Percentiles rank a stretch among this genome's conserved stretches.
phyloP scores from a whole-genome alignment of 2,888 invertebrate genomes.

The Odontocerum albicorne region DNA sequence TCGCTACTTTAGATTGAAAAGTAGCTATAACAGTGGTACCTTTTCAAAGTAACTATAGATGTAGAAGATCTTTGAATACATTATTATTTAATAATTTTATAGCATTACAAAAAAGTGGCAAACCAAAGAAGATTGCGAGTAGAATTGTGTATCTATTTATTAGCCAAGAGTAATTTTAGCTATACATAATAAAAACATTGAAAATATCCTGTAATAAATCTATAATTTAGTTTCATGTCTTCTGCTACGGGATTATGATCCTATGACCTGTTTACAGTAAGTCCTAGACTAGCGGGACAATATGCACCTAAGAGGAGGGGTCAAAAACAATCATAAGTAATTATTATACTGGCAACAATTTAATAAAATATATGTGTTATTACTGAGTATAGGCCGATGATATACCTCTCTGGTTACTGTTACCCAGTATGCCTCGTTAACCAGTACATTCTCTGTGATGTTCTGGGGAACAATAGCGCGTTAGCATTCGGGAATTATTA shows the following conservation, averaged over 20 bases:
- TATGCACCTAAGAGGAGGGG: conserved; percentile 62
- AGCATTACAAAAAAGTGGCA: no score
- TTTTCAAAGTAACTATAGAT: no score
- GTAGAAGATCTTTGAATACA: no score
- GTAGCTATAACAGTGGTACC: no score
- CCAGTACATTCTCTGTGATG: conserved; percentile 93
- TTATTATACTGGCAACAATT: conserved; percentile 42
- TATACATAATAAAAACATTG: no score
- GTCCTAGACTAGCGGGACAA: conserved; percentile 49
- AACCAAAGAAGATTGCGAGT: no score
- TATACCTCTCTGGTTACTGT: conserved; percentile 91
- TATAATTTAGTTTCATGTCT: conserved; percentile 38
- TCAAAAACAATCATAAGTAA: conserved; percentile 60
- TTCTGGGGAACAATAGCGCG: conserved; percentile 77
- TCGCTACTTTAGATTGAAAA: no score
- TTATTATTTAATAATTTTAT: no score
- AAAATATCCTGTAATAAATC: no score
- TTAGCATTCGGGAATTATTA: no score
- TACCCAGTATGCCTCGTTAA: conserved; percentile 94
- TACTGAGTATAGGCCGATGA: conserved; percentile 44
- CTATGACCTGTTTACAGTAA: conserved; percentile 31
- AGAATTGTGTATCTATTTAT: no score
- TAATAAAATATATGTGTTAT: conserved; percentile 23
- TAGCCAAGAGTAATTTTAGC: no score
- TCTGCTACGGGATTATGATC: conserved; percentile 40